Conservation (phyloP, 2,888 invertebrate species). For the Spisula subtruncata region DNA sequence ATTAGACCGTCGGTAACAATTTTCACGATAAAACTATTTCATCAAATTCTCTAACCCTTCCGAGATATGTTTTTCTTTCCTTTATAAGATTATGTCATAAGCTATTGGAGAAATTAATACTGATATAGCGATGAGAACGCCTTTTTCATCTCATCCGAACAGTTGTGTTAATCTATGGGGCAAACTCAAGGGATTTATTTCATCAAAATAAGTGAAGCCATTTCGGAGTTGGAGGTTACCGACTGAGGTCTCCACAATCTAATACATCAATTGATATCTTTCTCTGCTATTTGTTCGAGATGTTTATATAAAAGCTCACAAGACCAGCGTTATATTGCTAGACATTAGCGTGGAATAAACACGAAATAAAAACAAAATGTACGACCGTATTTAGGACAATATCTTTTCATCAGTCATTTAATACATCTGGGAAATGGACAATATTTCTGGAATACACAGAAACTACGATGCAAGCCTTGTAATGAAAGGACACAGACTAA, state of each 20-base stretch:
- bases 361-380: slow-evolving; percentile 1
- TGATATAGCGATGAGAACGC: slow-evolving; percentile 18
- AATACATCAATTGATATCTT: slow-evolving; percentile 12
- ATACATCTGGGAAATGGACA: slow-evolving; percentile 2
- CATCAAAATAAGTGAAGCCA: background rate
- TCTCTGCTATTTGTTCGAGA: slow-evolving; percentile 13
- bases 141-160: background rate
- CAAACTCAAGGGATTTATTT: background rate
- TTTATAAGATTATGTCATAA: slow-evolving; percentile 16
- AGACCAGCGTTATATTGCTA: slow-evolving; percentile 15
- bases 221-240: background rate
- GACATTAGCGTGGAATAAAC: background rate
- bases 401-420: background rate
- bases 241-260: background rate
- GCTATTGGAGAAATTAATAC: background rate
- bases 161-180: slow-evolving; percentile 13
- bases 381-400: background rate
- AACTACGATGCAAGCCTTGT: background rate
- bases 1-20: background rate
- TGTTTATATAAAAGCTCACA: slow-evolving; percentile 5
- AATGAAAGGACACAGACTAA: background rate
- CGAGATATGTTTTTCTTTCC: background rate
- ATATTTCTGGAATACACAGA: background rate
- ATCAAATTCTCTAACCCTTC: background rate
- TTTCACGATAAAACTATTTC: background rate